A percentile compares a stretch with the other conserved stretches of the same genome.
phyloP scores from a whole-genome alignment of 2,888 invertebrate species.

The Drosophila kambysellisi region DNA sequence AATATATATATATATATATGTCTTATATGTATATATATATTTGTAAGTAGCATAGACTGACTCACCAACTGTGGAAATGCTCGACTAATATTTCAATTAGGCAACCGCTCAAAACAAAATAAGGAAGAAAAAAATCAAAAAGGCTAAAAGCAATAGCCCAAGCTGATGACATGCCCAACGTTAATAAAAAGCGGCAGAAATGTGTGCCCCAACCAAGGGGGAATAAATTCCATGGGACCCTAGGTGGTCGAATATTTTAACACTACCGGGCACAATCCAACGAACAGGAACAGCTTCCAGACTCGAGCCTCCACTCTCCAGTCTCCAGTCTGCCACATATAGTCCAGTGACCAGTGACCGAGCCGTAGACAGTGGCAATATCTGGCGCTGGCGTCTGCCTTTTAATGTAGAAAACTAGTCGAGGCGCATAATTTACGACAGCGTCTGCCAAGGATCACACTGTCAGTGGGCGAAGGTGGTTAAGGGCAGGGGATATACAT shows the following conservation, averaged over 20 bases:
- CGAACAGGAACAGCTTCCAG: constrained; percentile 24
- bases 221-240: constrained; percentile 79
- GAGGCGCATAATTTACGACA: constrained; percentile 82
- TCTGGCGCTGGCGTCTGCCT: constrained; percentile 81
- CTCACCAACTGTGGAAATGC: constrained; percentile 59
- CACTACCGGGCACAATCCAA: constrained; percentile 75
- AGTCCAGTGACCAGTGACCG: constrained; percentile 1
- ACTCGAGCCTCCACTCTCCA: constrained; percentile 11
- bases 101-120: constrained; percentile 25
- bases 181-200: constrained; percentile 82
- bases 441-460: constrained; percentile 50
- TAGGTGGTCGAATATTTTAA: constrained; percentile 83
- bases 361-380: constrained; percentile 66
- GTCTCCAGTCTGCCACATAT: constrained; percentile 4
- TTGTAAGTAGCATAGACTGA: constrained; percentile 44
- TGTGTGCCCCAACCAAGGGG: constrained; percentile 57
- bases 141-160: constrained; percentile 54
- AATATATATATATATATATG: not conserved
- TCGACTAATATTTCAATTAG: constrained; percentile 80
- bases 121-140: constrained; percentile 12
- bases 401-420: constrained; percentile 83
- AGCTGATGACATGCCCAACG: constrained; percentile 78
- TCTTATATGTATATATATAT: not conserved
- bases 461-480: constrained; percentile 6
- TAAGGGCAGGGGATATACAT: not conserved